A percentile compares a stretch with the other conserved stretches of the same genome.
Evolutionary conservation across 2,797 vertebrate species (phyloP).

Genomic region (Poecilia picta): DNA sequence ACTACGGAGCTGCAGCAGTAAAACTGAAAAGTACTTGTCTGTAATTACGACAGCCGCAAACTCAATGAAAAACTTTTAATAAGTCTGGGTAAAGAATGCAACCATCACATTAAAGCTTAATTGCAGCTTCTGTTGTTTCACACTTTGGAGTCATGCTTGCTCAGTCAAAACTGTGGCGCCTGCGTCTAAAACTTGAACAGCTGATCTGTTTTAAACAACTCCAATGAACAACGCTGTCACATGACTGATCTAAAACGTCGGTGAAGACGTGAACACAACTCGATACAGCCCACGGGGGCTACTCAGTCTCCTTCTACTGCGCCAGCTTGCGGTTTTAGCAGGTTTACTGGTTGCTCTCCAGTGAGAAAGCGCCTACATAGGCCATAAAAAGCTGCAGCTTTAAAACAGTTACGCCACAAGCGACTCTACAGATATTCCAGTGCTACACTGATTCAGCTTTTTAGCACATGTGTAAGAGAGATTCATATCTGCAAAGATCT

Average conservation of each 20-base stretch:
- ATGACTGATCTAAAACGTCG: neutral
- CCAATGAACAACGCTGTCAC: neutral
- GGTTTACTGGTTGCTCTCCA: conserved; percentile 29
- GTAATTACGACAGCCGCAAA: conserved; percentile 14
- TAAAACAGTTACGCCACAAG: conserved; percentile 32
- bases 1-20: conserved; percentile 7
- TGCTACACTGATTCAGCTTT: conserved; percentile 36
- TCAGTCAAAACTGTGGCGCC: neutral
- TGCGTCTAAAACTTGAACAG: neutral
- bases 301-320: neutral
- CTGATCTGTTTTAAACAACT: neutral
- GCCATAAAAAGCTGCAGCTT: conserved; percentile 39
- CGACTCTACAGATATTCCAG: conserved; percentile 51
- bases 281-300: neutral
- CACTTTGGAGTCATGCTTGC: neutral
- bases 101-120: conserved; percentile 8
- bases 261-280: neutral
- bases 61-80: conserved; percentile 30
- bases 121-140: conserved; percentile 14
- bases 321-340: conserved; percentile 23
- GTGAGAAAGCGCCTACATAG: conserved; percentile 57
- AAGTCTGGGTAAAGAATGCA: conserved; percentile 14
- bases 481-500: neutral
- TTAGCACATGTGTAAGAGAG: conserved; percentile 22
- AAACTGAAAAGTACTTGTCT: conserved; percentile 19